phyloP scores from a whole-genome alignment of 2,113 vertebrate genomes.

The Ibidorhyncha struthersii region DNA sequence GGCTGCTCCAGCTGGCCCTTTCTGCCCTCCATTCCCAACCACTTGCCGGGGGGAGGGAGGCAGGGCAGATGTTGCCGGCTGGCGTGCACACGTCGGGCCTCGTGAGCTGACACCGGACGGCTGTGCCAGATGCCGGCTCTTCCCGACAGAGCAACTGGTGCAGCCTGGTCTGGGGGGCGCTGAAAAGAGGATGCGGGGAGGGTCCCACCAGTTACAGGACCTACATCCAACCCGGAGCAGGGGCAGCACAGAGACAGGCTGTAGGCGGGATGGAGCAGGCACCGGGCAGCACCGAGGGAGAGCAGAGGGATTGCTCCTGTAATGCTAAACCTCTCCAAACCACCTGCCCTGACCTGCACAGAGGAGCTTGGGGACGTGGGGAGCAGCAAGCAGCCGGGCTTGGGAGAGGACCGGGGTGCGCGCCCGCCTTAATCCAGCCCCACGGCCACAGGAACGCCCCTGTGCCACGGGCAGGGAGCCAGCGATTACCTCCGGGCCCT shows the following conservation, averaged over 20 bases:
- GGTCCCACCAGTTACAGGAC: accelerated
- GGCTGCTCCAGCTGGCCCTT: not conserved
- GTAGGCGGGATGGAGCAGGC: not conserved
- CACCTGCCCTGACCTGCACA: accelerated
- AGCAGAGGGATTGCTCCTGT: not conserved
- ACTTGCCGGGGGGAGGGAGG: not conserved
- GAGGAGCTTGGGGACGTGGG: accelerated
- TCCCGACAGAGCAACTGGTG: not conserved
- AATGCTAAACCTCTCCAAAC: not conserved
- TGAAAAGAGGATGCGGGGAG: not conserved
- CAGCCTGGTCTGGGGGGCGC: not conserved
- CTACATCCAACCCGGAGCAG: accelerated
- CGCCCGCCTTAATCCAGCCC: not conserved
- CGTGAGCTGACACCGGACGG: accelerated
- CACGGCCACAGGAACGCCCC: not conserved
- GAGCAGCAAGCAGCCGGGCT: not conserved
- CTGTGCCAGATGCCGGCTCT: not conserved
- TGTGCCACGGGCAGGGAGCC: not conserved
- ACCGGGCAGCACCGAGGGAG: not conserved
- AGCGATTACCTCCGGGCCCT: not conserved
- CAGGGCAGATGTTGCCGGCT: not conserved
- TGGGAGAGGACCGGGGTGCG: accelerated
- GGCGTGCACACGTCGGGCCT: accelerated
- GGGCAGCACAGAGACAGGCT: not conserved
- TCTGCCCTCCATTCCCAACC: not conserved